Evolutionary conservation across 2,113 vertebrate species (phyloP).

Genomic region (Nothocercus nigrocapillus): DNA sequence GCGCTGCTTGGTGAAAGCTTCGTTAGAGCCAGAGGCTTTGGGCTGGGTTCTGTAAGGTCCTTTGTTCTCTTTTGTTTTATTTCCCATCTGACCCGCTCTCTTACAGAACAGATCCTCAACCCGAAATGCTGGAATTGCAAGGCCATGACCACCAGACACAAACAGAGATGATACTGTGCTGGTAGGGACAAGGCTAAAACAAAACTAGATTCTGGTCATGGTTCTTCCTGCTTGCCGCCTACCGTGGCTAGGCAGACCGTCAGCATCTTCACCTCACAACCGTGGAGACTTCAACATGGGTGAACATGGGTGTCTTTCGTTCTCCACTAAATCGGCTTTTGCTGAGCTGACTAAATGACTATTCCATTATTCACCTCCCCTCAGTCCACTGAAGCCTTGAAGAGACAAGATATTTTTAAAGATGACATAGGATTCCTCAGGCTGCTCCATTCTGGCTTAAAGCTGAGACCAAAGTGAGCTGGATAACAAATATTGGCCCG

Average conservation of each 20-base stretch:
- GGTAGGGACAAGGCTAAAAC: neutral
- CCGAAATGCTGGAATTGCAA: neutral
- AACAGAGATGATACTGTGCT: neutral
- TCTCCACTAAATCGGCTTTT: neutral
- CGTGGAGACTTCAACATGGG: neutral
- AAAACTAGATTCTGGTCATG: neutral
- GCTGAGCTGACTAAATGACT: neutral
- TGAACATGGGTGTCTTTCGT: neutral
- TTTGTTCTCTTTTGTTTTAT: neutral
- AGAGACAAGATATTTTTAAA: neutral
- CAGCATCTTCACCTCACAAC: neutral
- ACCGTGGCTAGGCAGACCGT: neutral
- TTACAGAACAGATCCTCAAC: slow-evolving; percentile 21
- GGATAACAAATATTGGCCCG: neutral
- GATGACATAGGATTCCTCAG: neutral
- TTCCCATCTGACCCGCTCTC: neutral
- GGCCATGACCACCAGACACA: neutral
- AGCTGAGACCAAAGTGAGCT: neutral
- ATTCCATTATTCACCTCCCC: neutral
- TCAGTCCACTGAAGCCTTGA: neutral
- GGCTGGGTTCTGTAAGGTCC: neutral
- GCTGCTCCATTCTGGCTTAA: neutral
- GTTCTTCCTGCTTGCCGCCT: neutral
- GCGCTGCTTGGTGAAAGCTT: slow-evolving; percentile 21
- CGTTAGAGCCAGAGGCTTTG: neutral